phyloP scores from a whole-genome alignment of 2,797 vertebrate genomes.

The Sphenodon punctatus region DNA sequence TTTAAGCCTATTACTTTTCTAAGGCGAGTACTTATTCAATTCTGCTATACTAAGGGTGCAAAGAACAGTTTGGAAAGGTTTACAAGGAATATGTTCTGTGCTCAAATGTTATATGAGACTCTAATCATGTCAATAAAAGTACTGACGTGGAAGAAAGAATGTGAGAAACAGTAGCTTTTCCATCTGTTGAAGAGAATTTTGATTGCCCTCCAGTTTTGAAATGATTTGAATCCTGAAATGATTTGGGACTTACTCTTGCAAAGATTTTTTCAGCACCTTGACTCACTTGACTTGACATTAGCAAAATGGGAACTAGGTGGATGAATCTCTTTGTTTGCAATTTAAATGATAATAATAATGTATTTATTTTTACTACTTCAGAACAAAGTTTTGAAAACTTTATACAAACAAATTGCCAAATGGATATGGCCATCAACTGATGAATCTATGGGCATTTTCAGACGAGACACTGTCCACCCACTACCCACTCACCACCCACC shows the following conservation, averaged over 20 bases:
- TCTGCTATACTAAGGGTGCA: constrained; percentile 16
- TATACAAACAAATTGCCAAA: no score
- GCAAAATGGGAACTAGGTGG: not conserved
- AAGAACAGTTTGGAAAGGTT: not conserved
- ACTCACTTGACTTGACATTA: not conserved
- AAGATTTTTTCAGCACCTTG: not conserved
- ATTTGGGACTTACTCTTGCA: not conserved
- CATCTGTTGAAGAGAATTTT: not conserved
- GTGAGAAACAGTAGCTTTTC: not conserved
- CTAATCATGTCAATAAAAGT: not conserved
- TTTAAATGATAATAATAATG: no score
- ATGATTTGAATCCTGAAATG: not conserved
- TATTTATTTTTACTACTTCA: no score
- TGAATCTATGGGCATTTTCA: no score
- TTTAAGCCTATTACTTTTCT: not conserved
- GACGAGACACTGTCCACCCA: no score
- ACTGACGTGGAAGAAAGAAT: not conserved
- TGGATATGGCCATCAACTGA: no score
- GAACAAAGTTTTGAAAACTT: no score
- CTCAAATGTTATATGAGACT: not conserved
- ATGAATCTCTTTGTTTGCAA: no score
- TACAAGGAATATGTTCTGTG: not conserved
- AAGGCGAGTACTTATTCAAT: not conserved
- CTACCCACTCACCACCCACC: no score
- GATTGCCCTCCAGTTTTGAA: not conserved